Percentiles rank a stretch among this genome's conserved stretches.
These are phyloP conservation scores for Scotopteryx bipunctaria DNA, from an alignment of 2,888 invertebrate genomes.

Conservation along the genomic window DNA sequence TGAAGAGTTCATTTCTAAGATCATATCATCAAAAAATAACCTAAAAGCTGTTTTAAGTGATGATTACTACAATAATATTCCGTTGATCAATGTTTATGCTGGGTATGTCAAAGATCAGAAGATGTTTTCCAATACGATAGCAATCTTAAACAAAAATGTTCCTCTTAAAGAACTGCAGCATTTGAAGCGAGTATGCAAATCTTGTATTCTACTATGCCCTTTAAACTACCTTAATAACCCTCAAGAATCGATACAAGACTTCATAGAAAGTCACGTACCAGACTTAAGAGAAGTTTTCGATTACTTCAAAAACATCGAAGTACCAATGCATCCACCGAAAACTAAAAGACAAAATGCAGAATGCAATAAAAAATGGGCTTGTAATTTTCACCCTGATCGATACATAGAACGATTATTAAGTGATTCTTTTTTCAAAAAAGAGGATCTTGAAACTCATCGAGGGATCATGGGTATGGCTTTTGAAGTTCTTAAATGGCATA, in stretches of 20 bases:
- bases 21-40: conserved; percentile 51
- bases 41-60: conserved; percentile 81
- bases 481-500: conserved; percentile 72
- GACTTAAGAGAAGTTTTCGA: conserved; percentile 76
- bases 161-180: conserved; percentile 86
- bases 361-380: conserved; percentile 88
- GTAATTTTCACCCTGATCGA: conserved; percentile 92
- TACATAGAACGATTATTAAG: conserved; percentile 87
- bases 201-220: conserved; percentile 82
- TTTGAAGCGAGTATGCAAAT: conserved; percentile 87
- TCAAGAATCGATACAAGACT: conserved; percentile 67
- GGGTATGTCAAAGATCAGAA: conserved; percentile 85
- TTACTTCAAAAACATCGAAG: conserved; percentile 77
- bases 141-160: conserved; percentile 80
- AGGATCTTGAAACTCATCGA: conserved; percentile 64
- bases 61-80: conserved; percentile 74
- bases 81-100: conserved; percentile 82
- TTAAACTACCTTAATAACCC: conserved; percentile 47
- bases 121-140: conserved; percentile 85
- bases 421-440: conserved; percentile 82
- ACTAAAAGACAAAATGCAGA: conserved; percentile 86
- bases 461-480: conserved; percentile 84
- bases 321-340: conserved; percentile 85
- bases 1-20: conserved; percentile 47
- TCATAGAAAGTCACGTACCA: conserved; percentile 67